Percentiles rank a stretch among this genome's conserved stretches.
Conservation (phyloP, 2,113 vertebrate species). For the Lynx canadensis region DNA sequence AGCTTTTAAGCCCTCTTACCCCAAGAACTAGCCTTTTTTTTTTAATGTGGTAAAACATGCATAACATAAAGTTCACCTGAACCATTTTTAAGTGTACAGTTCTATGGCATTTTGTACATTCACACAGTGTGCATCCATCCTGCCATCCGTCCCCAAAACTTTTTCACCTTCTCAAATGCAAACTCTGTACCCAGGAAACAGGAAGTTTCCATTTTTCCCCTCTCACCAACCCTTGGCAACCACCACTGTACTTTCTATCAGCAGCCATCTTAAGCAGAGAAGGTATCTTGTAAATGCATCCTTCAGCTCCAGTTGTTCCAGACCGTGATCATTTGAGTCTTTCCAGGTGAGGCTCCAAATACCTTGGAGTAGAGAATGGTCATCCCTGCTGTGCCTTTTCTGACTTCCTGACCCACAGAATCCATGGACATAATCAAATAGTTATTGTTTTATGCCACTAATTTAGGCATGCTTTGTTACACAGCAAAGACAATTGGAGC, state of each 20-base stretch:
- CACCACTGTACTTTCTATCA: neutral
- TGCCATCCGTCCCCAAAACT: neutral
- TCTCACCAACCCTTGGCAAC: neutral
- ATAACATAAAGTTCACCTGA: neutral
- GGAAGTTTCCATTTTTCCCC: neutral
- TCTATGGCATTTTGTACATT: neutral
- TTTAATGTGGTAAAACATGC: neutral
- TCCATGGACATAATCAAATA: neutral
- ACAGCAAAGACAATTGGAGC: neutral
- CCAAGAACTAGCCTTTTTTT: neutral
- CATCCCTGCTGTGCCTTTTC: neutral
- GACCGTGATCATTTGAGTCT: neutral
- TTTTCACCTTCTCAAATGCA: neutral
- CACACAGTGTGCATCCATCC: neutral
- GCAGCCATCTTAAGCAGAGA: neutral
- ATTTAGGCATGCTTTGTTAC: neutral
- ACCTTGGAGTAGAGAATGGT: neutral
- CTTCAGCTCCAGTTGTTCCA: neutral
- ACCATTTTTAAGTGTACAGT: neutral
- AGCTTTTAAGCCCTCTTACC: neutral
- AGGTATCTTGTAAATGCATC: neutral
- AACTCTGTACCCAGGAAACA: neutral
- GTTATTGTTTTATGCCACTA: neutral
- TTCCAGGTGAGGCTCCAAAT: neutral
- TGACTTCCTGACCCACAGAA: neutral